phyloP scores from a whole-genome alignment of 2,113 vertebrate genomes.

The Atlantisia rogersi region DNA sequence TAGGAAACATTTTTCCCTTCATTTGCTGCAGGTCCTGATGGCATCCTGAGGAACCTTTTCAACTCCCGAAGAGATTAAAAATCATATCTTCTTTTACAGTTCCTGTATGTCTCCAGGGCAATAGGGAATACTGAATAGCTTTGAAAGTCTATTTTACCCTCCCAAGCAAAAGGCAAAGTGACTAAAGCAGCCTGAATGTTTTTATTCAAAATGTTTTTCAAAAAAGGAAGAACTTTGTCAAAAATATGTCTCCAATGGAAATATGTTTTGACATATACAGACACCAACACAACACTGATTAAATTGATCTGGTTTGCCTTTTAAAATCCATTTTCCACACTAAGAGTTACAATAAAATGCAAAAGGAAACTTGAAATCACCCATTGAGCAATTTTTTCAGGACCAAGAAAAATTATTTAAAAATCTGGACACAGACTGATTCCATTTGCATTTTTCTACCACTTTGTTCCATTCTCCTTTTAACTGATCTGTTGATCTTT shows the following conservation, averaged over 20 bases:
- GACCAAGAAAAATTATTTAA: not conserved
- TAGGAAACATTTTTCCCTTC: not conserved
- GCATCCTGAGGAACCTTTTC: not conserved
- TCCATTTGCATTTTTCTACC: not conserved
- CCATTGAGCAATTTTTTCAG: not conserved
- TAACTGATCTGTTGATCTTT: not conserved
- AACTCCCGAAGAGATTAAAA: not conserved
- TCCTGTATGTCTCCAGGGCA: not conserved
- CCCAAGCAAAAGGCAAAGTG: not conserved
- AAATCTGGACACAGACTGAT: not conserved
- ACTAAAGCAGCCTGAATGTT: not conserved
- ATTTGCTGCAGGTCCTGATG: not conserved
- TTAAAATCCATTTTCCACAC: not conserved
- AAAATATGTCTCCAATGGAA: not conserved
- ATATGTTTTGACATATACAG: not conserved
- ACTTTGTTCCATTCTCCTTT: not conserved
- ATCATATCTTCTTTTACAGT: not conserved
- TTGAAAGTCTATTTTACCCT: not conserved
- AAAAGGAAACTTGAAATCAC: not conserved
- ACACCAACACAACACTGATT: not conserved
- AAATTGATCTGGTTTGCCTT: not conserved
- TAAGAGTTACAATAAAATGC: not conserved
- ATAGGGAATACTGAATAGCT: not conserved
- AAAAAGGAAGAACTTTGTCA: not conserved
- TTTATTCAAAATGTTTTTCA: slow-evolving; percentile 5